Evolutionary conservation across 2,888 invertebrate species (phyloP), one percentile per base, ranked within the genome.

Genomic region (Drosophila neoperkinsi): DNA sequence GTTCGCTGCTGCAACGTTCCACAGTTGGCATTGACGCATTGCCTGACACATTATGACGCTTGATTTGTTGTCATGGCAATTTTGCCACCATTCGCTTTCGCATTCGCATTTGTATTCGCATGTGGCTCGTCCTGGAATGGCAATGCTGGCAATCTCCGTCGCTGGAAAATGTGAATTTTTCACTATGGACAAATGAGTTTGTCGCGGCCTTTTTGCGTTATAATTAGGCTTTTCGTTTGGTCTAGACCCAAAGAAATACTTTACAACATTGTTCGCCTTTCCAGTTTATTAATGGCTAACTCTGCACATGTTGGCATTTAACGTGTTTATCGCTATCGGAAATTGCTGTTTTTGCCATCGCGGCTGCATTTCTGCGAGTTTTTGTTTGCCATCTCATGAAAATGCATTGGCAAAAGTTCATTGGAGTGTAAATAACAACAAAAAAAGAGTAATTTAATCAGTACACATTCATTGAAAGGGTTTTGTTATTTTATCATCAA

Each of bases 121-220:
- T 38, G 18, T 56, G 36, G 51, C 56, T 41, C 65, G 31, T 66
- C 86, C 83, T 67, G 75, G 81, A 81, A 89, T 86, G 83, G 83
- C 81, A 68, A 70, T 67, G 63, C 68, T 60, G 68, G 34, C 79
- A 74, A 74, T 76, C 78, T 71, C 63, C 53, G 69, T 63, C 58
- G 71, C 67, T 66, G 51, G 75, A 79, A 79, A 90, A 90, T 88
- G 90, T 71, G 91, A 77, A 89, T 87, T 89, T 89, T 90, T 90
- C 88, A 90, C 79, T 77, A 81, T 79, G 88, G 91, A 90, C 91
- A 90, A 87, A 87, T 87, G 91, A 87, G 85, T 90, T 90, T 87
- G 91, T 87, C 86, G 91, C 88, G 77, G 85, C 66, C 90, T 71
- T 66, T 74, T 73, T 81, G 82, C 82, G 70, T 81, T 81, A 77